Evolutionary conservation across 2,113 vertebrate species (phyloP).

Genomic region (Vulpes vulpes): DNA sequence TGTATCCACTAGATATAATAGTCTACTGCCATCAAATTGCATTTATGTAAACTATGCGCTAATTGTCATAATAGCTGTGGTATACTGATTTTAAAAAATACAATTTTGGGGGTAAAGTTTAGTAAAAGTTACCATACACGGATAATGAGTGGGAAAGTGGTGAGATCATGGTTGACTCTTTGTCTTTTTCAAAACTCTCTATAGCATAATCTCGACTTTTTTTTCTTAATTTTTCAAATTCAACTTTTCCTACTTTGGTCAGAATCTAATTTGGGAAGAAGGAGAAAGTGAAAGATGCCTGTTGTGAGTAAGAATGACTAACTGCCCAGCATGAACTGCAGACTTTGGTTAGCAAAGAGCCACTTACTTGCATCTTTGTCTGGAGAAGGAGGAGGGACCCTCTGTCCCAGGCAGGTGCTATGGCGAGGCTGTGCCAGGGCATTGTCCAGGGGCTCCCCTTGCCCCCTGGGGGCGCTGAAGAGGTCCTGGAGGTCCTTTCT

Average conservation of each 20-base stretch:
- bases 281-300: not conserved
- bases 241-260: not conserved
- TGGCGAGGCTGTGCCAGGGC: not conserved
- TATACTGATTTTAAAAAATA: constrained; percentile 12
- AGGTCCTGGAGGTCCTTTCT: constrained; percentile 73
- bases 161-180: not conserved
- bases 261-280: constrained; percentile 38
- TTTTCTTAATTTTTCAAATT: constrained; percentile 46
- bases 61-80: not conserved
- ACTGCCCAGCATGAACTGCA: not conserved
- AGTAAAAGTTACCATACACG: not conserved
- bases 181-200: constrained; percentile 23
- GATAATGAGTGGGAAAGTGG: not conserved
- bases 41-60: not conserved
- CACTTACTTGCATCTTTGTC: constrained; percentile 76
- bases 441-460: constrained; percentile 7
- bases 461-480: constrained; percentile 75
- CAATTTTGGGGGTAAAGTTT: not conserved
- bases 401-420: constrained; percentile 34
- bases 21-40: constrained; percentile 16
- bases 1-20: not conserved
- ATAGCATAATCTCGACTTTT: not conserved
- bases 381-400: not conserved
- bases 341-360: not conserved
- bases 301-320: not conserved